phyloP scores from a whole-genome alignment of 2,113 vertebrate genomes.

The Periophthalmus modestus region DNA sequence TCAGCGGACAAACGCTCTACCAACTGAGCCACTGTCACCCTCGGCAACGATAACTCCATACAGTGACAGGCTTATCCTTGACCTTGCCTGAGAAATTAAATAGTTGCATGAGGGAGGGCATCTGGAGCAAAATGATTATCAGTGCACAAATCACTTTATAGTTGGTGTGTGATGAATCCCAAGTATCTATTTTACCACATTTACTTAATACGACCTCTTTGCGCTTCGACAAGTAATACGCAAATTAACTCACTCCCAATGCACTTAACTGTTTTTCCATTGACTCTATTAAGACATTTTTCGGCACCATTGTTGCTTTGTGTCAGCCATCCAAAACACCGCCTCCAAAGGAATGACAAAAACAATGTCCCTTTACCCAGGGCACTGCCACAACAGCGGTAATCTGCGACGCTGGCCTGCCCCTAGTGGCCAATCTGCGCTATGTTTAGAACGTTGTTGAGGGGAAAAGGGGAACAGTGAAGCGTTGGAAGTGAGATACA shows the following conservation, averaged over 20 bases:
- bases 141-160: too few species aligned
- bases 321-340: constrained; percentile 42
- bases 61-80: neutral
- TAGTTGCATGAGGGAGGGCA: too few species aligned
- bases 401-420: constrained; percentile 14
- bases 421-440: constrained; percentile 33
- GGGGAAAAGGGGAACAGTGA: constrained; percentile 20
- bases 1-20: too few species aligned
- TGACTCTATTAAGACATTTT: constrained; percentile 18
- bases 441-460: constrained; percentile 32
- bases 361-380: constrained; percentile 28
- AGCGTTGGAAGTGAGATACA: constrained; percentile 35
- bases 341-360: constrained; percentile 31
- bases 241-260: neutral
- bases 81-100: too few species aligned
- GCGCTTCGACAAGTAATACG: neutral
- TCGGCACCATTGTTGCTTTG: constrained; percentile 10
- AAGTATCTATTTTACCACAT: neutral
- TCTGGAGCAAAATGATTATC: too few species aligned
- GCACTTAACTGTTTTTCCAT: neutral
- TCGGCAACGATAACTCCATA: too few species aligned
- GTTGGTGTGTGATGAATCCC: too few species aligned
- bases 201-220: neutral
- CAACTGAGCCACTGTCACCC: too few species aligned
- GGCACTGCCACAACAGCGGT: neutral